Evolutionary conservation across 2,888 invertebrate genomes (phyloP).

Genomic region (Aspidiotus destructor): DNA sequence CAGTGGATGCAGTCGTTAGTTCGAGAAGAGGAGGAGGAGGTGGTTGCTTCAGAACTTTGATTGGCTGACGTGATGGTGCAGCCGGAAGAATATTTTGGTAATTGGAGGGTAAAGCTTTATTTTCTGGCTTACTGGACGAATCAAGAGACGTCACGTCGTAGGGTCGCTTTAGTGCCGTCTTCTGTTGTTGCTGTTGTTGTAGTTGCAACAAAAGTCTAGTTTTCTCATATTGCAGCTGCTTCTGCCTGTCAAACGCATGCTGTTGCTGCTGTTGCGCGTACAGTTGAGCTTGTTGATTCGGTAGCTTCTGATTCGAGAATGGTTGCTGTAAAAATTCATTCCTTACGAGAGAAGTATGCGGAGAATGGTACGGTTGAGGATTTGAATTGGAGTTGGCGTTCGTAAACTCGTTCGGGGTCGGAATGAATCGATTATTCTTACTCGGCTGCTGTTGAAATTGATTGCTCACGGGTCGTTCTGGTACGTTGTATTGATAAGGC

Average conservation of each 20-base stretch:
- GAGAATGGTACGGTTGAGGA: slow-evolving; percentile 9
- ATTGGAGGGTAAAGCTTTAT: not conserved
- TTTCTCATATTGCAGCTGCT: slow-evolving; percentile 19
- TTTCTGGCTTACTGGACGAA: not conserved
- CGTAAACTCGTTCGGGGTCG: slow-evolving; percentile 10
- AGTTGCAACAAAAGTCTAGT: slow-evolving; percentile 18
- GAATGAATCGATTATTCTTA: slow-evolving; percentile 26
- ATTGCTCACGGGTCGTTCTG: not conserved
- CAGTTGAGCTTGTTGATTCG: slow-evolving; percentile 33
- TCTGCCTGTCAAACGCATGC: slow-evolving; percentile 23
- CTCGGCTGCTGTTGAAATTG: slow-evolving; percentile 31
- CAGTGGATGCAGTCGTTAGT: slow-evolving; percentile 39
- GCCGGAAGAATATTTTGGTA: slow-evolving; percentile 12
- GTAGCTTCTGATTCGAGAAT: slow-evolving; percentile 16
- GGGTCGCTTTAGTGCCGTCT: slow-evolving; percentile 15
- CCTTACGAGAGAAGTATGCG: not conserved
- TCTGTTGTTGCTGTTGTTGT: slow-evolving; percentile 25
- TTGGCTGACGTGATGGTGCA: not conserved
- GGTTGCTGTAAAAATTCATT: slow-evolving; percentile 24
- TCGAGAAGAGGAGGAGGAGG: not conserved
- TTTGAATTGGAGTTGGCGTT: not conserved
- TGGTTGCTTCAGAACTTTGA: slow-evolving; percentile 13
- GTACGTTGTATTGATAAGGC: not conserved
- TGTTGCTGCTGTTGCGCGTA: slow-evolving; percentile 34
- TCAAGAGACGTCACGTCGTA: not conserved